Conservation (phyloP, 2,888 invertebrate genomes). For the Shargacucullia verbasci region DNA sequence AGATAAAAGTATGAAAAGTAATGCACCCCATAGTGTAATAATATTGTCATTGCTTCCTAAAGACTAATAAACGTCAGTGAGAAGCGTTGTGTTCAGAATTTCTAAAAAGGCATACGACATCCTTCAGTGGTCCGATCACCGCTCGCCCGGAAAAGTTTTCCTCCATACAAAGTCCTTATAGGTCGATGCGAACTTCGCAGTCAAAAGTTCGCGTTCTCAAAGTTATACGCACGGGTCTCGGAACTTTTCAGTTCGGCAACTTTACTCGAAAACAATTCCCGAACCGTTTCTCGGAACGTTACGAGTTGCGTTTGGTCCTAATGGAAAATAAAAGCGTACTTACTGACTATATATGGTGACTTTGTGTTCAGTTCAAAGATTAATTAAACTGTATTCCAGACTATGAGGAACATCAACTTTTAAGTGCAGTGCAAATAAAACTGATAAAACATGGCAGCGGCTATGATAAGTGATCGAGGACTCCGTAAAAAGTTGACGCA, state of each 20-base stretch:
- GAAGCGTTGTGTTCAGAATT: constrained; percentile 32
- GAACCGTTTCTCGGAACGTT: constrained; percentile 44
- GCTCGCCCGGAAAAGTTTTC: constrained; percentile 74
- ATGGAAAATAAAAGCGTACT: constrained; percentile 46
- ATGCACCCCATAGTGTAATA: constrained; percentile 1
- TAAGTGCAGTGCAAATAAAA: constrained; percentile 57
- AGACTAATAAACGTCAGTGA: constrained; percentile 16
- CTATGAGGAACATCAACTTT: constrained; percentile 44
- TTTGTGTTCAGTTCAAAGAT: constrained; percentile 38
- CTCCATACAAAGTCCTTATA: constrained; percentile 71
- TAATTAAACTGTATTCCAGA: constrained; percentile 32
- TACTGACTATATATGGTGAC: constrained; percentile 42
- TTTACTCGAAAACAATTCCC: constrained; percentile 77
- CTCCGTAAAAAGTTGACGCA: constrained; percentile 86
- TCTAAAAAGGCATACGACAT: constrained; percentile 55
- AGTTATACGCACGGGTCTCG: constrained; percentile 78
- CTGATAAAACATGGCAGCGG: constrained; percentile 86
- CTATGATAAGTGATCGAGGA: constrained; percentile 88
- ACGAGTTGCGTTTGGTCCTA: constrained; percentile 42
- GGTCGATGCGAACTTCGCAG: constrained; percentile 79
- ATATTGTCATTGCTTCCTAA: constrained; percentile 8
- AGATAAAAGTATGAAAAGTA: constrained; percentile 19
- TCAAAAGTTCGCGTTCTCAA: constrained; percentile 78
- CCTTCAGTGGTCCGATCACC: constrained; percentile 56
- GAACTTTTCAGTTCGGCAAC: constrained; percentile 75